Evolutionary conservation across 2,797 vertebrate species (phyloP), one percentile per base, ranked within the genome.

Genomic region (Chelon labrosus): DNA sequence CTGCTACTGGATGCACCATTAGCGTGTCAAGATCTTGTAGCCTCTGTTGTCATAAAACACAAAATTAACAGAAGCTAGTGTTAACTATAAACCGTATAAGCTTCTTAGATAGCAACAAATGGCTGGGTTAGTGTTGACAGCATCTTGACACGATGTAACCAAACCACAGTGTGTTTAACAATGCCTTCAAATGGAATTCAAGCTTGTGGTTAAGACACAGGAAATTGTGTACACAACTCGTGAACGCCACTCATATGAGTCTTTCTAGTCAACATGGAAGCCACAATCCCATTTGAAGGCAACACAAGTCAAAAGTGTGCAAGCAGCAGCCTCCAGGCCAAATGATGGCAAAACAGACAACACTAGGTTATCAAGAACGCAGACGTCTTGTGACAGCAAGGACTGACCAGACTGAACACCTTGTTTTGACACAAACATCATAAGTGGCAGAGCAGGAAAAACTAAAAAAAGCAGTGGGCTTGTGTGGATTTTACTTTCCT

Each of bases 381-480:
- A 16, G n/a, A 39, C 35, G 20, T 39, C 49, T 19, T 49, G 25
- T 2, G 16, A 69, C 8, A 38, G n/a, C 10, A 20, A 27, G 9
- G 42, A 67, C 17, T 54, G 9, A 17, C 4, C 2, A 22, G 7
- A 22, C 13, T 58, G 38, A 51, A 38, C 16, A 0, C 38, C 27
- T 19, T 10, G 31, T 61, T 81, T 67, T 38, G n/a, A 65, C 61
- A 44, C 22, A 38, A 79, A 56, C 44, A 65, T 10, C 19, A 17
- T 4, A 73, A 71, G 71, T 1, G 20, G 56, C 7, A 19, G 52
- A 73, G 60, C 31, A 56, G 55, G 67, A 73, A 75, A 57, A 57
- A 62, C n/a, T 17, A 47, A 62, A 16, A 51, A 59, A 35, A 22
- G 12, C 9, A 3, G 47, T 31, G 11, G 27, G 8, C 17, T 7